A percentile compares a stretch with the other conserved stretches of the same genome.
These are phyloP conservation scores for Nothobranchius furzeri DNA, from an alignment of 2,113 vertebrate genomes.

Conservation along the genomic window DNA sequence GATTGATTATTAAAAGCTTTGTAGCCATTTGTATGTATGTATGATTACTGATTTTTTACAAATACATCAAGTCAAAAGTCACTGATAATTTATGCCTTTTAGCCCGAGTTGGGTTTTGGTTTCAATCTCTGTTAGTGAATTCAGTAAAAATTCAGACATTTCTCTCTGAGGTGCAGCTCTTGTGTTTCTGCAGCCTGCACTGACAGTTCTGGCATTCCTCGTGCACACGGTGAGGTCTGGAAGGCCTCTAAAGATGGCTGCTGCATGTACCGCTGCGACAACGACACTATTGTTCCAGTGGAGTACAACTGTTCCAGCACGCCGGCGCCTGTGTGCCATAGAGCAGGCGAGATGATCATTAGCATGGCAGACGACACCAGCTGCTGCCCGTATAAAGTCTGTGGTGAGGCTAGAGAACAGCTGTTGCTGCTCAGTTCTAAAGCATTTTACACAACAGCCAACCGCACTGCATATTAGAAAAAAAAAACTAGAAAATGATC, in stretches of 20 bases:
- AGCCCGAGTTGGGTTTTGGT: background rate
- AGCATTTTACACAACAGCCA: background rate
- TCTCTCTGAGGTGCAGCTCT: slow-evolving; percentile 7
- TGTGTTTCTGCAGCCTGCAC: slow-evolving; percentile 86
- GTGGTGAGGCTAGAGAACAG: slow-evolving; percentile 80
- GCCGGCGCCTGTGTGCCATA: slow-evolving; percentile 74
- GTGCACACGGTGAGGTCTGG: slow-evolving; percentile 89
- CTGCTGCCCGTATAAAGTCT: slow-evolving; percentile 89
- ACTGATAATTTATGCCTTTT: background rate
- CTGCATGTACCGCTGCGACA: slow-evolving; percentile 91
- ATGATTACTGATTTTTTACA: background rate
- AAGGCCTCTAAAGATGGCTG: slow-evolving; percentile 87
- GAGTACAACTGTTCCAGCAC: slow-evolving; percentile 83
- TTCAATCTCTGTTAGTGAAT: background rate
- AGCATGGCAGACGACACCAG: slow-evolving; percentile 82
- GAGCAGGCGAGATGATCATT: slow-evolving; percentile 85
- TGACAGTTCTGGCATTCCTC: slow-evolving; percentile 86
- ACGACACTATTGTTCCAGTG: slow-evolving; percentile 83
- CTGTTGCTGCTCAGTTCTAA: background rate
- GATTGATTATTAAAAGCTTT: too few relatives aligned
- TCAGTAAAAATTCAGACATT: background rate
- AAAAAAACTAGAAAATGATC: background rate
- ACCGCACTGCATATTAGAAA: background rate
- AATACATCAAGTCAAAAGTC: too few relatives aligned
- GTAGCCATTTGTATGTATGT: background rate